A percentile compares a stretch with the other conserved stretches of the same genome.
These are phyloP conservation scores for Rhodophaea formosa DNA, from an alignment of 2,888 invertebrate genomes.

Conservation along the genomic window DNA sequence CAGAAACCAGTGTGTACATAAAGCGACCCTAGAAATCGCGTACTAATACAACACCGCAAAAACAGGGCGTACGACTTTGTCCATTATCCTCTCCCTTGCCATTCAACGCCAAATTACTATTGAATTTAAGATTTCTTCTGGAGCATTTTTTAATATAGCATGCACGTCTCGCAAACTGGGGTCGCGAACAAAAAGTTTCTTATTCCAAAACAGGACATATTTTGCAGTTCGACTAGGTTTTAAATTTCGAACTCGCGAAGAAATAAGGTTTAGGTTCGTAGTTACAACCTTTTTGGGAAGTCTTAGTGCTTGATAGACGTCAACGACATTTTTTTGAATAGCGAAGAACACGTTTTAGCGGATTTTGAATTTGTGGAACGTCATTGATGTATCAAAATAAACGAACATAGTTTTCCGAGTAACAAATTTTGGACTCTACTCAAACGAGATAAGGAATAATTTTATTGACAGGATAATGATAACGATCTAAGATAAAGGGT, in stretches of 20 bases:
- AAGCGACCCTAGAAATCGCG: constrained; percentile 70
- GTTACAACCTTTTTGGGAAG: constrained; percentile 40
- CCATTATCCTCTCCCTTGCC: constrained; percentile 69
- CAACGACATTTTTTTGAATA: constrained; percentile 58
- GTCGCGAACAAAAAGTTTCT: constrained; percentile 51
- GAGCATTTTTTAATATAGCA: constrained; percentile 71
- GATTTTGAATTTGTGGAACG: constrained; percentile 45
- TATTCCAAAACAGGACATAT: constrained; percentile 35
- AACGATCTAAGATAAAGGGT: constrained; percentile 29
- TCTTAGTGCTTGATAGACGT: constrained; percentile 38
- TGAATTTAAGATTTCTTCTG: constrained; percentile 76
- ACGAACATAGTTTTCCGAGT: constrained; percentile 11
- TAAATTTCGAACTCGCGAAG: constrained; percentile 43
- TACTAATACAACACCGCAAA: constrained; percentile 78
- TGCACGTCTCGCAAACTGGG: constrained; percentile 63
- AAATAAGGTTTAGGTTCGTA: constrained; percentile 66
- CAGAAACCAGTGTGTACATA: constrained; percentile 74
- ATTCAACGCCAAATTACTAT: constrained; percentile 74
- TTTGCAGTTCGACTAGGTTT: constrained; percentile 38
- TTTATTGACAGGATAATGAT: constrained; percentile 26
- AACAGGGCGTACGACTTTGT: constrained; percentile 65
- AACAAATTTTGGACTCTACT: constrained; percentile 25
- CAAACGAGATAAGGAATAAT: constrained; percentile 20
- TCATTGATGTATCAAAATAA: constrained; percentile 22
- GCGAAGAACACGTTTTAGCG: constrained; percentile 64